These are phyloP conservation scores for Sebastes reedi DNA, from an alignment of 2,797 vertebrate genomes.

Conservation along the genomic window DNA sequence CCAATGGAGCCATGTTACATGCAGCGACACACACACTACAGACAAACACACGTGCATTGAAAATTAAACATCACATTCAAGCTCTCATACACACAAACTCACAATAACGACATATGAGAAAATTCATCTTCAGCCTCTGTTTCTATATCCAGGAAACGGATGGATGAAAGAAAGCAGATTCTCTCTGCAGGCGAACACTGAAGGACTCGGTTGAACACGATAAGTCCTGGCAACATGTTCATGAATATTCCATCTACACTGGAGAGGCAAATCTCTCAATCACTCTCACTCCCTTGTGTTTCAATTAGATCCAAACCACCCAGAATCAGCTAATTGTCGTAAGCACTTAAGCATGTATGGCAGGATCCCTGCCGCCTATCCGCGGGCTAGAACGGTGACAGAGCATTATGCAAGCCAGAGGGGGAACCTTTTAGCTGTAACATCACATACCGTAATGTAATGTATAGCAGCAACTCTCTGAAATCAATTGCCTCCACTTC, in stretches of 20 bases:
- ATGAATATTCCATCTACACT: slow-evolving; percentile 63
- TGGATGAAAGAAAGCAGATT: slow-evolving; percentile 21
- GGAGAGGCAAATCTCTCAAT: slow-evolving; percentile 55
- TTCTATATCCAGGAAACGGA: slow-evolving; percentile 7
- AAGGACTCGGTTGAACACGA: slow-evolving; percentile 45
- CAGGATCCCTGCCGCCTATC: slow-evolving; percentile 43
- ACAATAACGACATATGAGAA: neutral
- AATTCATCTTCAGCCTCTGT: slow-evolving; percentile 1
- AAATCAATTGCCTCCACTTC: slow-evolving; percentile 28
- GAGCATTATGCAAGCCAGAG: slow-evolving; percentile 63
- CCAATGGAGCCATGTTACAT: neutral
- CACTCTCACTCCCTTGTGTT: slow-evolving; percentile 61
- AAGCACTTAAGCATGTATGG: slow-evolving; percentile 60
- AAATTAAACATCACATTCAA: neutral
- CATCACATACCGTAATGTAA: slow-evolving; percentile 52
- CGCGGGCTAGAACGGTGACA: slow-evolving; percentile 32
- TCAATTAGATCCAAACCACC: slow-evolving; percentile 70
- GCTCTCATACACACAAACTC: neutral
- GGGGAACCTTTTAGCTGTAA: slow-evolving; percentile 56
- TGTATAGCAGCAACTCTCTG: slow-evolving; percentile 21
- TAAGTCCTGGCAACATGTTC: slow-evolving; percentile 52
- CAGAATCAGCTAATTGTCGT: slow-evolving; percentile 66
- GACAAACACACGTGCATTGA: neutral
- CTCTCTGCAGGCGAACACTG: slow-evolving; percentile 30
- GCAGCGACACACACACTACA: neutral